Evolutionary conservation across 2,888 invertebrate genomes (phyloP).

Genomic region (Anticlea derivata): DNA sequence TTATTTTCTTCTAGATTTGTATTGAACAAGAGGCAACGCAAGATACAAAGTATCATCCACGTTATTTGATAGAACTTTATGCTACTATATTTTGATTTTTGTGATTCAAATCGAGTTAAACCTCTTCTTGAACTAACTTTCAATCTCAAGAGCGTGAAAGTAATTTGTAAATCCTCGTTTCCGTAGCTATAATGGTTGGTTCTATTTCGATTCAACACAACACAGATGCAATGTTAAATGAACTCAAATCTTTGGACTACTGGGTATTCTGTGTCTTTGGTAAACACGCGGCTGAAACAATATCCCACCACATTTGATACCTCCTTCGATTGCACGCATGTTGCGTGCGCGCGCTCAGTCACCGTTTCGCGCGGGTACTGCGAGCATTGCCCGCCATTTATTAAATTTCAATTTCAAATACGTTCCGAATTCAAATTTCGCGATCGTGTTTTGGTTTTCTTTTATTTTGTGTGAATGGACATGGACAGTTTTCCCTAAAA

Average conservation of each 20-base stretch:
- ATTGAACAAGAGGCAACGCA: too few species aligned
- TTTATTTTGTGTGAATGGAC: slow-evolving; percentile 33
- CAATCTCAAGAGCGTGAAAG: slow-evolving; percentile 18
- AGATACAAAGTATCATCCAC: too few species aligned
- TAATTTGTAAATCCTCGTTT: slow-evolving; percentile 36
- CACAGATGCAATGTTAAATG: slow-evolving; percentile 53
- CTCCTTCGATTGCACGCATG: slow-evolving; percentile 45
- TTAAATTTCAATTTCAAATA: slow-evolving; percentile 48
- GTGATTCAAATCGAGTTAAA: not conserved
- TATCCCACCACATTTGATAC: slow-evolving; percentile 52
- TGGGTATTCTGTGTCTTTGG: slow-evolving; percentile 27
- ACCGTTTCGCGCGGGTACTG: slow-evolving; percentile 57
- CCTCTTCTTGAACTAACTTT: slow-evolving; percentile 8
- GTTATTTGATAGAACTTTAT: too few species aligned
- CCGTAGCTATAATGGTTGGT: slow-evolving; percentile 37
- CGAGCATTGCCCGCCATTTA: slow-evolving; percentile 52
- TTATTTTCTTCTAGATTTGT: too few species aligned
- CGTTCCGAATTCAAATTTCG: slow-evolving; percentile 37
- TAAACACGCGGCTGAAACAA: slow-evolving; percentile 52
- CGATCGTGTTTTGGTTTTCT: slow-evolving; percentile 33
- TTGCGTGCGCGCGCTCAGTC: slow-evolving; percentile 56
- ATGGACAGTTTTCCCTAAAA: slow-evolving; percentile 42
- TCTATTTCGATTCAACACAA: slow-evolving; percentile 48
- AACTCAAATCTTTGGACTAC: slow-evolving; percentile 41
- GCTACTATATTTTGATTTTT: not conserved